A percentile compares a stretch with the other conserved stretches of the same genome.
phyloP scores from a whole-genome alignment of 2,113 vertebrate genomes.

The Prionailurus bengalensis region DNA sequence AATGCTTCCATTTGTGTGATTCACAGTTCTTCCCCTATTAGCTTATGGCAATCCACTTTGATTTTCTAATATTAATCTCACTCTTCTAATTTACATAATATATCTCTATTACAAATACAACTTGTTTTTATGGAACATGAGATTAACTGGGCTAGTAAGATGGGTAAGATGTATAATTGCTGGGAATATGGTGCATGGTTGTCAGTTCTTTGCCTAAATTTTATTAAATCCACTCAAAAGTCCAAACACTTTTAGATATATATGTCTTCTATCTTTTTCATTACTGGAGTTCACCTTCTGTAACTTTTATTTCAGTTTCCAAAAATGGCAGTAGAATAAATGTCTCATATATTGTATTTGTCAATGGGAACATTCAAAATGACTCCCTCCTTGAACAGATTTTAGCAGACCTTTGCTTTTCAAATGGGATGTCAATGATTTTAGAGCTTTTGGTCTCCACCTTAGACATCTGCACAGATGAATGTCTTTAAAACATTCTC shows the following conservation, averaged over 20 bases:
- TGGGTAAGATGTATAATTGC: background rate
- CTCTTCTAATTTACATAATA: background rate
- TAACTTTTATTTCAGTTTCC: background rate
- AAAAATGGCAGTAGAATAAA: background rate
- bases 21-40: background rate
- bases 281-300: background rate
- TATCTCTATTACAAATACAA: background rate
- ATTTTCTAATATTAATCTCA: background rate
- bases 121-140: background rate
- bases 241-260: background rate
- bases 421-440: background rate
- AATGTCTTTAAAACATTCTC: constrained; percentile 58
- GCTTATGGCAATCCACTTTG: background rate
- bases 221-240: background rate
- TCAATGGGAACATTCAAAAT: constrained; percentile 26
- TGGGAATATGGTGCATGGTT: background rate
- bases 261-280: background rate
- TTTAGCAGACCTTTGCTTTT: background rate
- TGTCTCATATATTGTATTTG: background rate
- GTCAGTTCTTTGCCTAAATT: background rate
- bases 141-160: constrained; percentile 7
- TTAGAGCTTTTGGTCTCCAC: constrained; percentile 55
- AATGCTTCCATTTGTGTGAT: background rate
- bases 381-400: background rate
- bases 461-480: background rate